Evolutionary conservation across 1,140 invertebrate species (phyloP).

Genomic region (Oryzaephilus surinamensis): DNA sequence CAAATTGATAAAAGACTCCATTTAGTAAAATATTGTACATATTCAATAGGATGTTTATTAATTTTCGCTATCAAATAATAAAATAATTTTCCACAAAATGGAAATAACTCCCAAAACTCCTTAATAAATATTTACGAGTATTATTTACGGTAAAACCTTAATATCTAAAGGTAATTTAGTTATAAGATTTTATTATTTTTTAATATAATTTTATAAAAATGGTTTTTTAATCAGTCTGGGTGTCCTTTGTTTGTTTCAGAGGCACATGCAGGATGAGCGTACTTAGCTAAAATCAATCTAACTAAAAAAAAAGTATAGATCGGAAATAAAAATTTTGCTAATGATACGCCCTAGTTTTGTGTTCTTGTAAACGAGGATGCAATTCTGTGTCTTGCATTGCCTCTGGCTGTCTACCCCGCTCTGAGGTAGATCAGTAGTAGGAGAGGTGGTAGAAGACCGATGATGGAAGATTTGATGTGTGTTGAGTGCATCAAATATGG

Average conservation of each 20-base stretch:
- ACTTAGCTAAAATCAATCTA: constrained; percentile 32
- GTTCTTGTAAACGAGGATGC: constrained; percentile 35
- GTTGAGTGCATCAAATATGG: constrained; percentile 23
- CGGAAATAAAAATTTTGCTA: too few species aligned
- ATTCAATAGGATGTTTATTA: too few species aligned
- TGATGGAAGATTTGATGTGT: constrained; percentile 29
- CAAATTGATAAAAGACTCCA: too few species aligned
- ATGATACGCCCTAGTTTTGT: constrained; percentile 35
- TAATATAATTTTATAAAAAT: not conserved
- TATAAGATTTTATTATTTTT: too few species aligned
- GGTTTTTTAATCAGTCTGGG: constrained; percentile 48
- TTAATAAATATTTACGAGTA: too few species aligned
- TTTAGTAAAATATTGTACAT: too few species aligned
- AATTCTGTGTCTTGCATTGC: constrained; percentile 37
- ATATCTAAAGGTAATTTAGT: too few species aligned
- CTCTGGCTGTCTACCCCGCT: constrained; percentile 33
- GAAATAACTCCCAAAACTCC: too few species aligned
- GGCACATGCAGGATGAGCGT: constrained; percentile 59
- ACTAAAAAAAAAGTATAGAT: too few species aligned
- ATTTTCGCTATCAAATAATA: too few species aligned
- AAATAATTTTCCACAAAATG: too few species aligned
- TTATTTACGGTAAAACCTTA: too few species aligned
- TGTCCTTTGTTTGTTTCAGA: constrained; percentile 57
- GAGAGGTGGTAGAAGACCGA: constrained; percentile 33
- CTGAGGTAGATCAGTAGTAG: constrained; percentile 24